Percentiles rank a stretch among this genome's conserved stretches.
Conservation (phyloP, 2,888 invertebrate genomes). For the Leptopilina drosophilae region DNA sequence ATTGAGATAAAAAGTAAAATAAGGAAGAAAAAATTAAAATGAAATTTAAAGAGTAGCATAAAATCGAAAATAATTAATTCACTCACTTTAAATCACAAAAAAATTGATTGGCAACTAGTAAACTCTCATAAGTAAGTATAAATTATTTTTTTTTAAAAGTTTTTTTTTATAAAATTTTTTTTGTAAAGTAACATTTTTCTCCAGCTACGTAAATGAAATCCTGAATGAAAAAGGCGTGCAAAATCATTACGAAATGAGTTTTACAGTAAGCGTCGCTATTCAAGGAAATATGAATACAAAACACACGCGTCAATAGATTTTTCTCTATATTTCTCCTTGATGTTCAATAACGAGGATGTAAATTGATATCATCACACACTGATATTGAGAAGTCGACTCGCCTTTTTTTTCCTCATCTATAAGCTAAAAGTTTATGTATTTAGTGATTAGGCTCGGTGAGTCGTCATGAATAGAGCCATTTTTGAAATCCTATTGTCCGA, state of each 20-base stretch:
- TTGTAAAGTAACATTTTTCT: not conserved
- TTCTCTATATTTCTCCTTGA: not conserved
- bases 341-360: constrained; percentile 6
- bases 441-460: constrained; percentile 27
- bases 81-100: no score
- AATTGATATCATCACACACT: constrained; percentile 18
- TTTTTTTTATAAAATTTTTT: no score
- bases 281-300: not conserved
- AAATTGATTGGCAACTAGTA: no score
- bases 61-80: no score
- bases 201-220: constrained; percentile 12
- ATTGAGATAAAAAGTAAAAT: no score
- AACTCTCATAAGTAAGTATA: no score
- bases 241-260: constrained; percentile 23
- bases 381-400: constrained; percentile 2
- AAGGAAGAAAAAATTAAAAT: no score
- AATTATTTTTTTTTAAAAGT: no score
- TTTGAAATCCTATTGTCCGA: constrained; percentile 34
- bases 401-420: not conserved
- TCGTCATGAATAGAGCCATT: constrained; percentile 29
- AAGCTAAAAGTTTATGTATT: constrained; percentile 28
- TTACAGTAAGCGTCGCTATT: not conserved
- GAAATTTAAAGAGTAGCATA: no score
- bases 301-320: not conserved
- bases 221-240: not conserved